A percentile compares a stretch with the other conserved stretches of the same genome.
Evolutionary conservation across 2,113 vertebrate genomes (phyloP).

Genomic region (Mellivora capensis): DNA sequence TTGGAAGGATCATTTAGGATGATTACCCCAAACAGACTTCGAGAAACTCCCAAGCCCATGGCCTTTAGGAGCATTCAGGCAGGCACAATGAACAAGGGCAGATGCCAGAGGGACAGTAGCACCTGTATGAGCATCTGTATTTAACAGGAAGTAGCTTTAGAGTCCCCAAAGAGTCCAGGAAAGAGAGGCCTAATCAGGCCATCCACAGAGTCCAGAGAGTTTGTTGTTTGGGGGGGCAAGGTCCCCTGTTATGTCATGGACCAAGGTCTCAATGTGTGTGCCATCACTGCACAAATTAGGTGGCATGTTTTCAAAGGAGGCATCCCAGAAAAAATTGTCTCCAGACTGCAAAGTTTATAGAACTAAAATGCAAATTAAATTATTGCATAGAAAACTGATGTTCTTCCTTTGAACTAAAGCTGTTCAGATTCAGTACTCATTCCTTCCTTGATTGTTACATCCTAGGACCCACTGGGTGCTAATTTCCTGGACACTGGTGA

Average conservation of each 20-base stretch:
- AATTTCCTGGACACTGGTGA: not conserved
- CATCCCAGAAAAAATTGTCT: not conserved
- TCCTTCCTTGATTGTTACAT: not conserved
- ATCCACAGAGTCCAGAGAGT: not conserved
- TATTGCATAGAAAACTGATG: not conserved
- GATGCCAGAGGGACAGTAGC: not conserved
- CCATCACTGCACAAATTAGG: not conserved
- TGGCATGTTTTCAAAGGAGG: not conserved
- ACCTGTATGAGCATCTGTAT: not conserved
- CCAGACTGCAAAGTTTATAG: not conserved
- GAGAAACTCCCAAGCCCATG: not conserved
- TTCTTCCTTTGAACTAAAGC: constrained; percentile 11
- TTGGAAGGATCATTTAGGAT: not conserved
- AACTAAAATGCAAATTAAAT: constrained; percentile 18
- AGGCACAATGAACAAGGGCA: not conserved
- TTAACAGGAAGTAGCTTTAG: not conserved
- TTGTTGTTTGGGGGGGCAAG: not conserved
- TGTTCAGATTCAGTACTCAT: not conserved
- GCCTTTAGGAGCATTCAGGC: not conserved
- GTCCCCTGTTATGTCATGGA: not conserved
- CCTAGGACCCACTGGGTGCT: not conserved
- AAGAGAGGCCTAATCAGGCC: not conserved
- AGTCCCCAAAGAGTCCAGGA: not conserved
- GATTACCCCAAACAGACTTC: not conserved
- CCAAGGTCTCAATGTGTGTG: not conserved